A percentile compares a stretch with the other conserved stretches of the same genome.
These are phyloP conservation scores for Eutolmus rufibarbis DNA, from an alignment of 2,888 invertebrate genomes.

Conservation along the genomic window DNA sequence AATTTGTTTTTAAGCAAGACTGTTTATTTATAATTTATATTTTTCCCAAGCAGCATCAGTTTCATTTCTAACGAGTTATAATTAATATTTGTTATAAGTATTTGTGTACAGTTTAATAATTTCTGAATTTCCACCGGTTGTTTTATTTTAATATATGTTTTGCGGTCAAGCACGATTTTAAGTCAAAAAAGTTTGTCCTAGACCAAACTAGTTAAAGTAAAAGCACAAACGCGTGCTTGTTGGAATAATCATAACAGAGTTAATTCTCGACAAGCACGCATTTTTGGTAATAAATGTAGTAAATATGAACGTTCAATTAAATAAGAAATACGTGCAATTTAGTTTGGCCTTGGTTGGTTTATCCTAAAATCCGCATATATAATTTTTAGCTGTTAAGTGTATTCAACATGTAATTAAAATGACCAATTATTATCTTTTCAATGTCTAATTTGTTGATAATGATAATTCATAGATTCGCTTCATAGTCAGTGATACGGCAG, in stretches of 20 bases:
- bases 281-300: no score
- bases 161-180: background rate
- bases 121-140: background rate
- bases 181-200: no score
- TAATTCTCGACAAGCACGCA: no score
- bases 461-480: slow-evolving; percentile 74
- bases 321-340: no score
- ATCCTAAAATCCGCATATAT: background rate
- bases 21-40: background rate
- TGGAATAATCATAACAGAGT: no score
- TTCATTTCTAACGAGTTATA: background rate
- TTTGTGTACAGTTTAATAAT: background rate
- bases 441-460: background rate
- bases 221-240: no score
- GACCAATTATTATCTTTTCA: background rate
- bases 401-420: background rate
- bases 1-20: background rate
- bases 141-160: background rate
- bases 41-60: background rate
- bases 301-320: no score
- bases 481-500: slow-evolving; percentile 85
- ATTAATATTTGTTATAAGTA: background rate
- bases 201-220: no score
- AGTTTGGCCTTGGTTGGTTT: background rate
- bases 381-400: no score